A percentile compares a stretch with the other conserved stretches of the same genome.
Conservation (phyloP, 2,797 vertebrate genomes). For the Hippopotamyrus pictus region DNA sequence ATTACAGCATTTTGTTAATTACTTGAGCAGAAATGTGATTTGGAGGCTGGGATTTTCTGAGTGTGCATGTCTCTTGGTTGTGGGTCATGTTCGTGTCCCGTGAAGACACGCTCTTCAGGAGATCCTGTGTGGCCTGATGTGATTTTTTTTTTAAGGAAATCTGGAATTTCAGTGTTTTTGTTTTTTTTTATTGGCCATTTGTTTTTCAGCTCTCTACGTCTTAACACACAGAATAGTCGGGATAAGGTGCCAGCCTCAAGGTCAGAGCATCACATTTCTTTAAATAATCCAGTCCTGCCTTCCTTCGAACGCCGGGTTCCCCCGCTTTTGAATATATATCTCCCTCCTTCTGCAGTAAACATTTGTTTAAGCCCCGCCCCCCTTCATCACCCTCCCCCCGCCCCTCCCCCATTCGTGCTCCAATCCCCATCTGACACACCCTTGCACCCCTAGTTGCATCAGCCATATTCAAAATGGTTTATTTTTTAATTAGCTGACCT, state of each 20-base stretch:
- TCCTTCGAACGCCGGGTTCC: slow-evolving; percentile 60
- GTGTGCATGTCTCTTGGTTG: neutral
- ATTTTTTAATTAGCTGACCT: neutral
- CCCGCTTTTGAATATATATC: slow-evolving; percentile 60
- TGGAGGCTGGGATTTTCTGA: neutral
- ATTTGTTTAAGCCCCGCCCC: slow-evolving; percentile 9
- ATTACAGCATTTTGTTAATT: neutral
- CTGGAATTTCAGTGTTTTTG: slow-evolving; percentile 65
- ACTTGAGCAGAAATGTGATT: slow-evolving; percentile 48
- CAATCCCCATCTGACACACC: slow-evolving; percentile 23
- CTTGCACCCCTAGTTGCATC: slow-evolving; percentile 21
- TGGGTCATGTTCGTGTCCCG: slow-evolving; percentile 40
- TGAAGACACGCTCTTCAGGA: neutral
- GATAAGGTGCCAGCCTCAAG: slow-evolving; percentile 96
- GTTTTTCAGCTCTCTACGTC: slow-evolving; percentile 98
- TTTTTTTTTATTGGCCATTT: slow-evolving; percentile 79
- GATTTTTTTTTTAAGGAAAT: slow-evolving; percentile 73
- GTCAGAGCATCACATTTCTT: slow-evolving; percentile 92
- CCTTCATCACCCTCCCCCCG: neutral
- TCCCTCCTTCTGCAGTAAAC: slow-evolving; percentile 28
- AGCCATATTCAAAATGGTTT: neutral
- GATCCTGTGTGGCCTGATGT: slow-evolving; percentile 59
- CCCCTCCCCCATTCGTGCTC: neutral
- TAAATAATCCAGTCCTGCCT: slow-evolving; percentile 71
- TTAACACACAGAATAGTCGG: slow-evolving; percentile 96